A percentile compares a stretch with the other conserved stretches of the same genome.
These are phyloP conservation scores for Protomyctophum bolini DNA, from an alignment of 2,113 vertebrate genomes.

Conservation along the genomic window DNA sequence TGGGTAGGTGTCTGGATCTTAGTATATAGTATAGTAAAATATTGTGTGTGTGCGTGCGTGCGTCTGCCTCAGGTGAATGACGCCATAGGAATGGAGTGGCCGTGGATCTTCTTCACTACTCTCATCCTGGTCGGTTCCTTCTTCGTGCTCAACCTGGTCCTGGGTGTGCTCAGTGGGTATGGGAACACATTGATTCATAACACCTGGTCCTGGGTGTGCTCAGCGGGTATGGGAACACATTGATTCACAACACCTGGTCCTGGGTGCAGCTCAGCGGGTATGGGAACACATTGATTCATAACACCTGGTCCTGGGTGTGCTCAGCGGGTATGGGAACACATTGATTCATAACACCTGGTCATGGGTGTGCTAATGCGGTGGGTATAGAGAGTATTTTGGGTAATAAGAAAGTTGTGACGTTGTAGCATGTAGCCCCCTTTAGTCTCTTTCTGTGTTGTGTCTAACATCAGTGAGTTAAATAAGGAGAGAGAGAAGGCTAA, in stretches of 20 bases:
- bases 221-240: conserved; percentile 46
- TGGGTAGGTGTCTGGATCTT: too few relatives aligned
- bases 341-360: too few relatives aligned
- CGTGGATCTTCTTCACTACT: conserved; percentile 93
- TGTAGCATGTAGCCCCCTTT: not conserved
- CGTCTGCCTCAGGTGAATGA: conserved; percentile 85
- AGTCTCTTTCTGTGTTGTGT: conserved; percentile 1
- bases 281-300: conserved; percentile 19
- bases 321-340: conserved; percentile 49
- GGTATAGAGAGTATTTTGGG: too few relatives aligned
- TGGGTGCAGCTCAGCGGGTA: conserved; percentile 82
- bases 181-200: conserved; percentile 1
- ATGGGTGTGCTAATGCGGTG: too few relatives aligned
- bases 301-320: conserved; percentile 84
- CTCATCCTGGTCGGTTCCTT: conserved; percentile 93
- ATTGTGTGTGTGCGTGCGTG: too few relatives aligned
- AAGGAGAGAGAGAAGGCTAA: too few relatives aligned
- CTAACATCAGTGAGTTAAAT: too few relatives aligned
- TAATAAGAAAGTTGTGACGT: too few relatives aligned
- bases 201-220: conserved; percentile 85
- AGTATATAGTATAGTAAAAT: too few relatives aligned
- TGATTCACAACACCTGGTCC: too few relatives aligned
- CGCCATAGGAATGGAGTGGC: conserved; percentile 94
- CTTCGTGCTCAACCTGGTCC: conserved; percentile 92
- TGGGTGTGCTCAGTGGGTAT: conserved; percentile 90